Evolutionary conservation across 2,888 invertebrate species (phyloP), one percentile per base, ranked within the genome.

Genomic region (Microplitis deprimator): DNA sequence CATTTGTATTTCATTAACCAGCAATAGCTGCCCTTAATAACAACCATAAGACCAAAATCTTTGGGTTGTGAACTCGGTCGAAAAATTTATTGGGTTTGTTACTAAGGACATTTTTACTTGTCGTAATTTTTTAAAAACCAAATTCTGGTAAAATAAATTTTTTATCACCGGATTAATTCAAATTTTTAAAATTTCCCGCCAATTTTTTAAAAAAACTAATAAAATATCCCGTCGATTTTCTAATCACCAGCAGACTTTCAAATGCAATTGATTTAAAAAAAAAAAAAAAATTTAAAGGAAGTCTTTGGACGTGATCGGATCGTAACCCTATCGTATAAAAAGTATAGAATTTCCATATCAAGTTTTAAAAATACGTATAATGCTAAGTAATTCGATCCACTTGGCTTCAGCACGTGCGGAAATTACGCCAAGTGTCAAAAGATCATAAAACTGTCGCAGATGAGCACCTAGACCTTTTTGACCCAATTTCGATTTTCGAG

Each of bases 361-460:
- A 38, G 71, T 61, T 29, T 29, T 20, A 39, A 59, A 29, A 29
- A 72, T 60, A 20, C 72, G 2, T 4, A 39, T 41, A 60, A 80
- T 82, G 75, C 67, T 4, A 40, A 77, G 87, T 82, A 87, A 87
- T 82, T 77, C 75, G 87, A 87, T 86, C 86, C 82, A 87, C 83
- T 84, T 83, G 84, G 81, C 79, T 83, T 81, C 81, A 77, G 82
- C 81, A 82, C 86, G 81, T 85, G 87, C 83, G 86, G 85, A 79
- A 76, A 77, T 75, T 50, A 77, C 69, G 74, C 8, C 29, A 29
- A 29, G 29, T 29, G 29, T 29, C 29, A 29, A 29, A 29, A 29
- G 29, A 29, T 20, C 50, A 80, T 80, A 75, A 81, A 80, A 70
- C 75, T 64, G 20, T 76, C 67, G 71, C 16, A 64, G 38, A 68